Base-by-base conservation (phyloP, 1,140 invertebrate species). In the Drosophila persimilis region DNA sequence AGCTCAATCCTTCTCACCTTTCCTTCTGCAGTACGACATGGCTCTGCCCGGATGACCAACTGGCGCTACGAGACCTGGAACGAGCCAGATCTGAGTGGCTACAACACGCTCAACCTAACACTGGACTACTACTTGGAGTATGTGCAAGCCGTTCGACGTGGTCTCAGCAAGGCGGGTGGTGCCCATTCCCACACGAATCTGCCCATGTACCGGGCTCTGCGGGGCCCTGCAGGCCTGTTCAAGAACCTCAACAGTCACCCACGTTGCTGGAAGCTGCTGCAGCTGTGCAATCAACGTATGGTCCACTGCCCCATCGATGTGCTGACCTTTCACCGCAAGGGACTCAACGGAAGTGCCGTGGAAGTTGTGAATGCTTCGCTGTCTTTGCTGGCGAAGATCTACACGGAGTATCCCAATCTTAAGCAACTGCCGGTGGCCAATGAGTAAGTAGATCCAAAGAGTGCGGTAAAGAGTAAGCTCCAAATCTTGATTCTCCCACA, bases 31-130 rank as follows among this genome's bases (percentile, higher is more conserved):
- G 92, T 77, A 46, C 75, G 75, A 39, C 92, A 92, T 69, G 92
- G 92, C 1, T 59, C 75, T 5, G 63, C 81, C 17, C 77, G 90
- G 17, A 55, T 93, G 9, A 60, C 73, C 48, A 90, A 90, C 54
- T 93, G 93, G 93, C 90, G 89, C 54, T 93, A 93, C 78, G 93
- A 93, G 61, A 91, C 92, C 0, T 93, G 92, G 93, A 93, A 93
- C 71, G 93, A 93, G 77, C 93, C 93, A 4, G 93, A 93, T 80
- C 70, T 93, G 15, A 77, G 65, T 45, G 83, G 50, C 15, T 93
- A 93, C 57, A 93, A 93, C 58, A 74, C 79, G 31, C 71, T 93
- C 3, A 93, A 93, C 74, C 92, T 93, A 26, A 91, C 92, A n/a
- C 45, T 90, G n/a, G 31, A 56, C 51, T 80, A 86, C 39, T 92